Conservation (phyloP, 2,113 vertebrate genomes). For the Himantopus leucocephalus region DNA sequence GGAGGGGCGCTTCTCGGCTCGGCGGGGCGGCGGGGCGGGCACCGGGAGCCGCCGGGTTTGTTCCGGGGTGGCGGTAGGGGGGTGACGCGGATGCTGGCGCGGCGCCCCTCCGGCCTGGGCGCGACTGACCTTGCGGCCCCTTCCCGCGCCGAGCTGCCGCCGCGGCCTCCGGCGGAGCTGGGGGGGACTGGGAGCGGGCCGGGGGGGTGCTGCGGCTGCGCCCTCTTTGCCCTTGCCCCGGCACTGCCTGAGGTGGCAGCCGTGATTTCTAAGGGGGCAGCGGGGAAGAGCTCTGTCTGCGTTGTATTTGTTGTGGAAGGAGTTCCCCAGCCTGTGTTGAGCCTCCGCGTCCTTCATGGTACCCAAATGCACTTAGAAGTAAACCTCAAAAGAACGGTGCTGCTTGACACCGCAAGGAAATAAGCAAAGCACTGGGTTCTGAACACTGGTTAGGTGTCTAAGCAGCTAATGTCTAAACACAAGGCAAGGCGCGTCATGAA, state of each 20-base stretch:
- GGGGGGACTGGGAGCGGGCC: too few species aligned
- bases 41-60: rapidly evolving
- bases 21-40: not conserved
- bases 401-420: not conserved
- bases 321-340: not conserved
- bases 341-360: rapidly evolving
- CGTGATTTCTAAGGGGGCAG: rapidly evolving
- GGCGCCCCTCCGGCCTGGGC: too few species aligned
- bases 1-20: not conserved
- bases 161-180: too few species aligned
- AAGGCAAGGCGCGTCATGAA: not conserved
- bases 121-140: not conserved
- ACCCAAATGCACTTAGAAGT: not conserved
- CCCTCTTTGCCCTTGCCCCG: too few species aligned
- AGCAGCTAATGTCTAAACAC: not conserved
- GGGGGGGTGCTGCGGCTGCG: not conserved
- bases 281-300: rapidly evolving
- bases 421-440: not conserved
- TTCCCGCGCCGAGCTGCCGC: too few species aligned
- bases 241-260: not conserved
- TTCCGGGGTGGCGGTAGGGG: too few species aligned
- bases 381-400: not conserved
- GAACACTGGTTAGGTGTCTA: not conserved
- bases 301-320: rapidly evolving
- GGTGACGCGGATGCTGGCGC: rapidly evolving